Evolutionary conservation across 2,113 vertebrate genomes (phyloP), one percentile per base, ranked within the genome.

Genomic region (Panurus biarmicus): DNA sequence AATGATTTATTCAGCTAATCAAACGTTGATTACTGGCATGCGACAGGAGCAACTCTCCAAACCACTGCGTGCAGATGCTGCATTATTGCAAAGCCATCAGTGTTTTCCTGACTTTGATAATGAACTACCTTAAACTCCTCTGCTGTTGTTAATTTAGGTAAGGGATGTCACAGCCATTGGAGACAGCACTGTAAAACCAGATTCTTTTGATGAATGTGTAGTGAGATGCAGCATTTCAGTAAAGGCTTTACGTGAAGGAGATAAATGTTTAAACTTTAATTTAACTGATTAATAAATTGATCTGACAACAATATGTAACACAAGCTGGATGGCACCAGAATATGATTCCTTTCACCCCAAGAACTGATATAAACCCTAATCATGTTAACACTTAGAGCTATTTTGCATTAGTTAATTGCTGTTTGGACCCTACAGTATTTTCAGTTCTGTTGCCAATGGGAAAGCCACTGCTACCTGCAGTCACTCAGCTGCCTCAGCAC

Each of bases 1-100:
- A 28, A 61, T 78, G 47, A 73, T 36, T 67, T 81, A 62, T 74
- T 70, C 87, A 35, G 78, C 82, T 94, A 75, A 74, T 90, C 87
- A 93, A 76, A 85, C 38, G 42, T 31, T 38, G 62, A 81, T 75
- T 51, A n/a, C 71, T 53, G 66, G 58, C 36, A 53, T 18, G 15
- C 9, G 1, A 64, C 16, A 54, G 65, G 48, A 74, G 5, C 47
- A 51, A 24, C 56, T 48, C 58, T 35, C 35, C 36, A 85, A 91
- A 77, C 33, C 42, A 40, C 11, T 78, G 36, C 5, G 3, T 57
- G 51, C 40, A 73, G 54, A 79, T 47, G 62, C 51, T 77, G 62
- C 78, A 36, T 21, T 87, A 65, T 1, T 67, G 57, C 64, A 85
- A 50, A 53, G 48, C 35, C 72, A 54, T 36, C 9, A 16, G n/a